Percentiles rank a stretch among this genome's conserved stretches.
phyloP scores from a whole-genome alignment of 53 echinoderm and acorn worm species.

The Antedon mediterranea region DNA sequence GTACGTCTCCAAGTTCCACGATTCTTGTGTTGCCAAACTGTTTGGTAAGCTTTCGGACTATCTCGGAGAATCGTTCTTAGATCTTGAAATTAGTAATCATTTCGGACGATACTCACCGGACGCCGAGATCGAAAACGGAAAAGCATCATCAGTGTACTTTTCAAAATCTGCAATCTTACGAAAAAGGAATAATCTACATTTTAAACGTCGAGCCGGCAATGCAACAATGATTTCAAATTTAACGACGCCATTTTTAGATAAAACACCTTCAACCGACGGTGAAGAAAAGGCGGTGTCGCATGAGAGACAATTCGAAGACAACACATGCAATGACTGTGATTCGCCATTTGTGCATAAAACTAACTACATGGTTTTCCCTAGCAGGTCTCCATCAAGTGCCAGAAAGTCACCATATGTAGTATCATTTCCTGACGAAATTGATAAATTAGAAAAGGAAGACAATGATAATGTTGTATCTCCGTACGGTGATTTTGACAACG shows the following conservation, averaged over 20 bases:
- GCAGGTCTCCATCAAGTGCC: slow-evolving; percentile 3
- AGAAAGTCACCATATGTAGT: slow-evolving; percentile 34
- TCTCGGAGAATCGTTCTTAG: slow-evolving; percentile 56
- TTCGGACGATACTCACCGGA: neutral
- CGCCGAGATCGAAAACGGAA: neutral
- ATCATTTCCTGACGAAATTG: slow-evolving; percentile 25
- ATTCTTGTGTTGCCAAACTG: slow-evolving; percentile 67
- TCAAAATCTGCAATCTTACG: neutral
- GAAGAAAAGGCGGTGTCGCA: slow-evolving; percentile 5
- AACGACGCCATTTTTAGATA: neutral
- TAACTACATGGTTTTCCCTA: slow-evolving; percentile 60
- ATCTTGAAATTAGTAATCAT: slow-evolving; percentile 37
- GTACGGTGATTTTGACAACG: neutral
- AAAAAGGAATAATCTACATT: neutral
- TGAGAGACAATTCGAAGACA: slow-evolving; percentile 3
- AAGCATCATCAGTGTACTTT: neutral
- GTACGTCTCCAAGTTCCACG: slow-evolving; percentile 61
- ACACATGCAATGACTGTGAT: slow-evolving; percentile 16
- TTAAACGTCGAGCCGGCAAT: neutral
- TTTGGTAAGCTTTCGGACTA: slow-evolving; percentile 60
- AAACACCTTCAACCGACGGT: neutral
- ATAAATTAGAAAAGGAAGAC: neutral
- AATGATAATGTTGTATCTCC: neutral
- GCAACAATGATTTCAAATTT: neutral
- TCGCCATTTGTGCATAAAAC: slow-evolving; percentile 43